Conservation (phyloP, 2,113 vertebrate genomes). For the Carettochelys insculpta region DNA sequence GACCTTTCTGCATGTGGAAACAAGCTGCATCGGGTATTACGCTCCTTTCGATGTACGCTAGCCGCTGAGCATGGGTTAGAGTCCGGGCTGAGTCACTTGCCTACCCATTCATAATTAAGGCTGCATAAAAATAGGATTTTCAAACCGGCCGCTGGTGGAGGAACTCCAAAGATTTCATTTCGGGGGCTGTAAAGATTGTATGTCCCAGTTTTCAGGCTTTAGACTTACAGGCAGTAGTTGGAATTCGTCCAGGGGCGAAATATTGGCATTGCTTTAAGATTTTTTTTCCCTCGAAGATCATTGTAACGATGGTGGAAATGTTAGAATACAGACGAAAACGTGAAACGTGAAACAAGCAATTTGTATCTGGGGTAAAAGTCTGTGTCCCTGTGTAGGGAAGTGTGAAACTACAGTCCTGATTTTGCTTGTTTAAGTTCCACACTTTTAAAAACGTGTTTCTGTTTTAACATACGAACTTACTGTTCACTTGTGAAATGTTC, state of each 20-base stretch:
- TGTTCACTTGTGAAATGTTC: slow-evolving; percentile 48
- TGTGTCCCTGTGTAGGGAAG: background rate
- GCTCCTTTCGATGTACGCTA: slow-evolving; percentile 36
- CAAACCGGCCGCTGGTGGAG: background rate
- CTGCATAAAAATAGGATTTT: slow-evolving; percentile 5
- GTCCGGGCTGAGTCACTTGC: slow-evolving; percentile 21
- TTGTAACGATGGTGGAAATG: slow-evolving; percentile 61
- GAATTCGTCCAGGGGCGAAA: slow-evolving; percentile 68
- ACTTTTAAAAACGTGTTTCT: slow-evolving; percentile 40
- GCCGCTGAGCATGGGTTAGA: background rate
- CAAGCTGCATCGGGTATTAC: slow-evolving; percentile 36
- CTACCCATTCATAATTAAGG: slow-evolving; percentile 40
- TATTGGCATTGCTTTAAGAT: slow-evolving; percentile 63
- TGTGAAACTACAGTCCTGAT: slow-evolving; percentile 13
- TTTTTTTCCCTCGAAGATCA: slow-evolving; percentile 58
- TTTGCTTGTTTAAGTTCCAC: slow-evolving; percentile 5
- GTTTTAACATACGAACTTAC: slow-evolving; percentile 29
- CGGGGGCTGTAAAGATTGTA: slow-evolving; percentile 51
- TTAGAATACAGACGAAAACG: slow-evolving; percentile 20
- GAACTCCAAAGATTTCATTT: slow-evolving; percentile 45
- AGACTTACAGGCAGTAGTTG: slow-evolving; percentile 64
- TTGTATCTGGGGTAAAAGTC: slow-evolving; percentile 2
- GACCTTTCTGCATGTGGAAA: slow-evolving; percentile 72
- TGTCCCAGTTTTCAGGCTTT: slow-evolving; percentile 73
- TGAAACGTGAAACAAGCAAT: background rate